Conservation (phyloP, 2,797 vertebrate species). For the Typhlichthys subterraneus region DNA sequence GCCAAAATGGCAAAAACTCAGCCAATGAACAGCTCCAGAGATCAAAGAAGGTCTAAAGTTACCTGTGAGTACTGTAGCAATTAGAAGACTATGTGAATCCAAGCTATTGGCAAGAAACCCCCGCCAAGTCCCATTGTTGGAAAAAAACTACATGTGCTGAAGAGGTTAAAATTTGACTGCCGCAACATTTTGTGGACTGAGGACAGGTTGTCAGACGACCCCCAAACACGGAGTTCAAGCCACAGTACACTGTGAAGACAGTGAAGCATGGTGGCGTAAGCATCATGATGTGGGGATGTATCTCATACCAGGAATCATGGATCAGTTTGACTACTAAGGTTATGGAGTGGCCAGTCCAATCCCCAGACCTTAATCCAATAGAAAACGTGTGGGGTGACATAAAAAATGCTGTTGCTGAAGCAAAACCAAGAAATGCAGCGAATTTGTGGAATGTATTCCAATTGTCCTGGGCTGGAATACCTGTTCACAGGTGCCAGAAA, state of each 20-base stretch:
- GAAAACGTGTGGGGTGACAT: neutral
- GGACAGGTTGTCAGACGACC: conserved; percentile 9
- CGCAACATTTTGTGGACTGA: too few species aligned
- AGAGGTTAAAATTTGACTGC: neutral
- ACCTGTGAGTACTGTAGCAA: neutral
- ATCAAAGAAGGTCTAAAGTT: neutral
- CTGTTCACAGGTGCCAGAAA: too few species aligned
- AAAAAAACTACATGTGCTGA: neutral
- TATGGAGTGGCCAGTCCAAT: too few species aligned
- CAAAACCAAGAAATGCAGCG: neutral
- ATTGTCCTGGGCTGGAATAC: neutral
- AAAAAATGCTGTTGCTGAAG: neutral
- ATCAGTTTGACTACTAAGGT: neutral
- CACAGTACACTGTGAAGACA: conserved; percentile 9
- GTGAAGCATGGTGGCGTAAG: conserved; percentile 7
- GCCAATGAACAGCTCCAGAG: conserved; percentile 4
- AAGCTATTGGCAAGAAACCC: conserved; percentile 4
- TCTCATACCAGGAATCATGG: conserved; percentile 1
- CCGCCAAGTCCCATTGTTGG: conserved; percentile 1
- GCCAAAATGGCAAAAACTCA: conserved; percentile 3
- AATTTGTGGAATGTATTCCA: neutral
- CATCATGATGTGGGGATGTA: conserved; percentile 9
- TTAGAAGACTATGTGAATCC: neutral
- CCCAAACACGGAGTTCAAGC: conserved; percentile 15
- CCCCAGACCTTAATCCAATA: too few species aligned